Base-by-base conservation (phyloP, 2,888 invertebrate genomes). In the Hetaerina titia region DNA sequence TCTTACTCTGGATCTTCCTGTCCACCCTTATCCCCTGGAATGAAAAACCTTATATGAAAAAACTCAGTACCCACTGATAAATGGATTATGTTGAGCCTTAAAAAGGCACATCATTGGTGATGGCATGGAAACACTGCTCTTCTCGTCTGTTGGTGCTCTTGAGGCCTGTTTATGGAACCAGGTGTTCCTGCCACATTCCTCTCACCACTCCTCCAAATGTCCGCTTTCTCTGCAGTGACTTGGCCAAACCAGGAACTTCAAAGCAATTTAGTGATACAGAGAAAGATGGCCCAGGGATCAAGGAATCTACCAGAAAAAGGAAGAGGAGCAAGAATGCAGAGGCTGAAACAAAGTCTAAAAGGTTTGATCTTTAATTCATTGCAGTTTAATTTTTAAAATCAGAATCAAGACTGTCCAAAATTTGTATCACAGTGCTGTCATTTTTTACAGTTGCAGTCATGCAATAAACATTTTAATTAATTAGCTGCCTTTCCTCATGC, bases 111-210 rank as follows among this genome's bases (percentile, higher is more conserved):
- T 31, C 11, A 11, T 31, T 31, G 22, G 31, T 81, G 81, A 60
- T 90, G 90, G 56, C n/a, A 57, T 92, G 92, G 92, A 64, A 69
- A 31, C 92, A 56, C 69, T 92, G 19, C 69, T 74, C 92, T 17
- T 90, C 90, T n/a, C 92, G n/a, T 56, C 74, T 92, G 69, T 69
- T 74, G 92, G 69, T 92, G 69, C 92, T 92, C 19, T 69, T 69
- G 56, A 45, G n/a, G 56, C 64, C 92, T 63, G 45, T 56, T n/a
- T n/a, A 92, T 19, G 56, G 69, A 92, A 15, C 69, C 22, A 92
- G 31, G 56, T 56, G 69, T 57, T 92, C 57, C 56, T n/a, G 22
- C n/a, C 69, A 45, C 69, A 56, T 92, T 17, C 92, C 92, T 19
- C 45, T 92, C 15, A 74, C 92, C n/a, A n/a, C 74, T n/a, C 69